A percentile compares a stretch with the other conserved stretches of the same genome.
Conservation (phyloP, 1,140 invertebrate species). For the Zaprionus nigranus region DNA sequence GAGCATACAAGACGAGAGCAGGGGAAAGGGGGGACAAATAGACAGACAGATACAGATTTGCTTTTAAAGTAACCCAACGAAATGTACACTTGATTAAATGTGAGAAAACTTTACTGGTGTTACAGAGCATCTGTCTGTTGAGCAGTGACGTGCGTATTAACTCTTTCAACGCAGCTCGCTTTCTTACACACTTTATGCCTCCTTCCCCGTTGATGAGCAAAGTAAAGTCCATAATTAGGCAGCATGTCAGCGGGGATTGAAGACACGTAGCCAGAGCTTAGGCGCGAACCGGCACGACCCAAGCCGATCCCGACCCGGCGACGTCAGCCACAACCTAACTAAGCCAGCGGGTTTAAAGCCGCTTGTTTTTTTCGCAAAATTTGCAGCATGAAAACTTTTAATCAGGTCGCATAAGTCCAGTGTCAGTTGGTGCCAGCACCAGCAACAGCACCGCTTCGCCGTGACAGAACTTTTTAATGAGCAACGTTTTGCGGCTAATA, state of each 20-base stretch:
- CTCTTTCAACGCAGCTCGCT: background rate
- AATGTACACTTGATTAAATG: background rate
- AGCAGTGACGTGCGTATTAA: background rate
- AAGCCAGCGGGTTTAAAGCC: constrained; percentile 33
- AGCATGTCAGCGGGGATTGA: constrained; percentile 49
- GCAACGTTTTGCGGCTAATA: constrained; percentile 81
- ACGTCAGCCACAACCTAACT: constrained; percentile 16
- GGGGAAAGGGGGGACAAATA: too few relatives aligned
- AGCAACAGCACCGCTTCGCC: constrained; percentile 12
- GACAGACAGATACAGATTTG: too few relatives aligned
- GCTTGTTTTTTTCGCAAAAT: constrained; percentile 14
- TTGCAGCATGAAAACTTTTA: constrained; percentile 49
- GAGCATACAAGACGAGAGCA: background rate
- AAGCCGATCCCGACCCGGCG: background rate
- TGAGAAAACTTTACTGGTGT: background rate
- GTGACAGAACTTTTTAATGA: constrained; percentile 80
- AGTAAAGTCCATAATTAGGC: constrained; percentile 68
- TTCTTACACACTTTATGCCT: background rate
- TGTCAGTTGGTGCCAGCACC: constrained; percentile 2
- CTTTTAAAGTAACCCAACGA: background rate
- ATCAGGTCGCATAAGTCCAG: constrained; percentile 47
- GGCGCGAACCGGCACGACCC: background rate
- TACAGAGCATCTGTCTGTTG: background rate
- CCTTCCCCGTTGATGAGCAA: constrained; percentile 15
- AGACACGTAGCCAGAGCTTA: constrained; percentile 16